phyloP scores from a whole-genome alignment of 2,113 vertebrate species.

The Cinclus mexicanus region DNA sequence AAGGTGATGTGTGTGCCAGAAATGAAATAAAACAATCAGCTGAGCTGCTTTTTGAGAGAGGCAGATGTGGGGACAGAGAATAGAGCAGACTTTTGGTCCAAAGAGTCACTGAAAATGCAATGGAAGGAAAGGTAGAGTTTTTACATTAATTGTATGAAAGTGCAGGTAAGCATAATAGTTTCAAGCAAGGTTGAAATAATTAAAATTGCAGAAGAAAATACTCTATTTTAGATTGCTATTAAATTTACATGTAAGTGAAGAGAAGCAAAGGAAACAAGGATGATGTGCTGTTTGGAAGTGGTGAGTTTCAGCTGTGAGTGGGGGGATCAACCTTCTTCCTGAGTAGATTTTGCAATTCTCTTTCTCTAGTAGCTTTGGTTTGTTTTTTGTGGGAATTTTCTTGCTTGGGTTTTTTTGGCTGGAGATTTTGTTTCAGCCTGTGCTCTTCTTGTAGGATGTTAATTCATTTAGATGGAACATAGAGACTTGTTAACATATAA shows the following conservation, averaged over 20 bases:
- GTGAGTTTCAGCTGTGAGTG: background rate
- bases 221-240: background rate
- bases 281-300: background rate
- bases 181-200: background rate
- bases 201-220: background rate
- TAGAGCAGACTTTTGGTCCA: background rate
- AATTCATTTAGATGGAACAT: background rate
- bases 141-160: background rate
- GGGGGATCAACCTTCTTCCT: background rate
- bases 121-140: background rate
- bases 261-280: background rate
- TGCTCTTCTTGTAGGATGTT: fast-evolving
- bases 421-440: background rate
- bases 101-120: fast-evolving
- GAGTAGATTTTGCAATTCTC: background rate
- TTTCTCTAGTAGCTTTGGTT: background rate
- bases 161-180: background rate
- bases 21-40: background rate
- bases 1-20: background rate
- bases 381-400: background rate
- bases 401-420: background rate
- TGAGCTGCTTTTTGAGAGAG: background rate
- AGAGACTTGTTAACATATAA: background rate
- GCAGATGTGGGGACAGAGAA: background rate
- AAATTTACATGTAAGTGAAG: background rate